Evolutionary conservation across 2,888 invertebrate genomes (phyloP), one percentile per base, ranked within the genome.

Genomic region (Orchestes rusci): DNA sequence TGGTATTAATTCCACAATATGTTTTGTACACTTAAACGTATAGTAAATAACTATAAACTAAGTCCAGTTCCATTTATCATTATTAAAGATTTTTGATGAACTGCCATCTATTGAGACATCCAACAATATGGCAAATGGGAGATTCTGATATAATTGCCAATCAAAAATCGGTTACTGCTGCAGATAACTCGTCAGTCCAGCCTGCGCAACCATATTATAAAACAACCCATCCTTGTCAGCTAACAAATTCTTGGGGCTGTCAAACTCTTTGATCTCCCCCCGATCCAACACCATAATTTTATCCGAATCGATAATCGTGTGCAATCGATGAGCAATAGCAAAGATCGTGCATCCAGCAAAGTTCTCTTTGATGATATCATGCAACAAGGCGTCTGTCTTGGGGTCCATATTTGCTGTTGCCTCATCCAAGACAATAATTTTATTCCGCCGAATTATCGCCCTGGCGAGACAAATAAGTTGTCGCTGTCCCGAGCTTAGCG

Each of bases 361-460:
- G 53, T 73, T 70, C 28, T 68, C 63, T 42, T 72, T 59, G 17
- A 76, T 73, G 1, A 84, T 84, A 20, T 72, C 72, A 60, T 87
- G 87, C 52, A 90, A 86, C 16, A 87, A 64, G 1, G 73, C 75
- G 59, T 88, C 87, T 17, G 86, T 87, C 43, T 79, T 76, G 1
- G 80, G 80, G 65, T 88, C 88, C n/a, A 88, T 84, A 61, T 86
- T 86, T 28, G 87, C 85, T 1, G 88, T 88, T 34, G 88, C 87
- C 70, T 89, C 89, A 62, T 89, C 68, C 35, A 68, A 44, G 20
- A 68, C 56, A 10, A 68, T 50, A 33, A 67, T 63, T 42, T 58
- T 61, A 46, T 58, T 64, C 19, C 57, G 58, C 16, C 86, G 37
- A 3, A 68, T 53, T 23, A 78, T 67, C 3, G 77, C 84, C 17